Base-by-base conservation (phyloP, 2,888 invertebrate genomes). In the Dolichomitus sp. region DNA sequence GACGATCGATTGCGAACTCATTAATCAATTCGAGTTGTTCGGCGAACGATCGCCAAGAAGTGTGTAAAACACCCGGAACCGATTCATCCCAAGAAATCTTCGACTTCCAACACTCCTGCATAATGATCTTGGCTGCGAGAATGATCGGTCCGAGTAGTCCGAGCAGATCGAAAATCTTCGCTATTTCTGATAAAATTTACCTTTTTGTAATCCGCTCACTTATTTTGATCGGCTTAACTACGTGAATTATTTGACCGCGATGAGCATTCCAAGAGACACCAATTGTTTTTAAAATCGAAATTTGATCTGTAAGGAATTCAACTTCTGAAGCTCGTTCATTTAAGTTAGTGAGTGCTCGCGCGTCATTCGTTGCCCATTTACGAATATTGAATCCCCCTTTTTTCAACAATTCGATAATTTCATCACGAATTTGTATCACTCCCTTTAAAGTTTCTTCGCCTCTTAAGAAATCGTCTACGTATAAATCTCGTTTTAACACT, bases 41-140 rank as follows among this genome's bases (percentile, higher is more conserved):
- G 12, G 48, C 48, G 9, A 48, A 48, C 14, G 14, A 37, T 23
- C 2, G 23, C 23, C 23, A 23, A 1, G 23, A 23, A 23, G 23
- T 23, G 23, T 23, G 23, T 23, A 54, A 37, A 3, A 7, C 33
- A 7, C 6, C 4, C 30, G 68, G 52, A 17, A 69, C n/a, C 17
- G 68, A 69, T n/a, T 69, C 68, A 14, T 69, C 68, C 68, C 68
- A 69, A 7, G n/a, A 50, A 19, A 52, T n/a, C 37, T 68, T 52
- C 37, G 50, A n/a, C 11, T 37, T 27, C 68, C 68, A 68, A n/a
- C 48, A 19, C 37, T 52, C 14, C 14, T 37, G 52, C 17, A 68
- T 12, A 7, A 68, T 50, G 6, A 68, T n/a, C n/a, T n/a, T n/a
- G n/a, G n/a, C 52, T 33, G n/a, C n/a, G 14, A 69, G 30, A 37